A percentile compares a stretch with the other conserved stretches of the same genome.
Conservation (phyloP, 92 coral and sea anemone genomes). For the Anthopleura xanthogrammica region DNA sequence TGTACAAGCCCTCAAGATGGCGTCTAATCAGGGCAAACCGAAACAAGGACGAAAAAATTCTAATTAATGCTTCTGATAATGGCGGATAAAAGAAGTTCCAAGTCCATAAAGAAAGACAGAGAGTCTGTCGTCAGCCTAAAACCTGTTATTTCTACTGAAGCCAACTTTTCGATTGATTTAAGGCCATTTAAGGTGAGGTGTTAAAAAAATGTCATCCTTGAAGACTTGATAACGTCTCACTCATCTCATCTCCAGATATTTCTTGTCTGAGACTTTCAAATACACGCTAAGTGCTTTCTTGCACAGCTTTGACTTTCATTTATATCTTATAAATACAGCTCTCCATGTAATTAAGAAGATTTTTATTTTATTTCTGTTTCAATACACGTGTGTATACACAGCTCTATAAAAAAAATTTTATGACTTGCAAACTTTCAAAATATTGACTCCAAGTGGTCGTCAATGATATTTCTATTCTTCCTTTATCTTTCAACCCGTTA, state of each 20-base stretch:
- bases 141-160: slow-evolving; percentile 59
- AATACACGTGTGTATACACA: slow-evolving; percentile 18
- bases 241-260: slow-evolving; percentile 3
- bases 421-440: slow-evolving; percentile 8
- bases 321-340: slow-evolving; percentile 2
- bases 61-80: slow-evolving; percentile 31
- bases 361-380: background rate
- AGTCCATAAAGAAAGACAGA: slow-evolving; percentile 57
- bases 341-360: slow-evolving; percentile 7
- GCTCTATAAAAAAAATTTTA: background rate
- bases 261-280: background rate
- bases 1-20: slow-evolving; percentile 22
- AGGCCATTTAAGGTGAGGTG: slow-evolving; percentile 75
- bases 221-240: slow-evolving; percentile 17
- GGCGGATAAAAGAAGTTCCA: slow-evolving; percentile 71
- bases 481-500: background rate
- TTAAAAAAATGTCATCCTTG: background rate
- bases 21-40: slow-evolving; percentile 9
- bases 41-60: background rate
- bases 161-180: slow-evolving; percentile 54
- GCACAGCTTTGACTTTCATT: background rate
- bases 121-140: slow-evolving; percentile 60
- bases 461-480: background rate
- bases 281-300: slow-evolving; percentile 3
- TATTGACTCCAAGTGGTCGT: slow-evolving; percentile 19